A percentile compares a stretch with the other conserved stretches of the same genome.
Conservation (phyloP, 2,113 vertebrate species). For the Alligator sinensis region DNA sequence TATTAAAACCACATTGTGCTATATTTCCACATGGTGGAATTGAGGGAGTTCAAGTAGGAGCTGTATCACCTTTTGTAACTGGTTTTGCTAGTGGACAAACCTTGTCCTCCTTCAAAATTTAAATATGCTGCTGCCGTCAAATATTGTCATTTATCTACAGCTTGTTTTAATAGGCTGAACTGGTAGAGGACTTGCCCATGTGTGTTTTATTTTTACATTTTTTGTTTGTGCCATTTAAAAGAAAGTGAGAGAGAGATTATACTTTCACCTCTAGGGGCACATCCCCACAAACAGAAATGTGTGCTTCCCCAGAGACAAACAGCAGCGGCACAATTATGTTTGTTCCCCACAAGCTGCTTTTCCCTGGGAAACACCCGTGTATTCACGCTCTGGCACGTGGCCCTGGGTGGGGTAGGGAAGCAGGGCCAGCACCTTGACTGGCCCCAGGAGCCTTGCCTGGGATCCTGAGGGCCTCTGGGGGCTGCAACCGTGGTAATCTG, state of each 20-base stretch:
- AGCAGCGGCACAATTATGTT: too few species aligned
- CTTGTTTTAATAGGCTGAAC: not conserved
- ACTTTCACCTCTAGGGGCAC: slow-evolving; percentile 8
- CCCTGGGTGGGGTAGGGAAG: too few species aligned
- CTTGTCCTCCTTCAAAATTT: not conserved
- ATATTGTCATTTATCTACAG: not conserved
- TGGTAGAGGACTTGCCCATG: not conserved
- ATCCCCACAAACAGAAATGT: too few species aligned
- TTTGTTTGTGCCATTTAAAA: not conserved
- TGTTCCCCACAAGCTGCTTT: too few species aligned
- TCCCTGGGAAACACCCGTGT: too few species aligned
- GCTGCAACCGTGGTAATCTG: too few species aligned
- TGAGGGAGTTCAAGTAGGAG: not conserved
- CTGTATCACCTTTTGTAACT: not conserved
- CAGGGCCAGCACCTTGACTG: too few species aligned
- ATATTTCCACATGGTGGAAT: rapidly evolving
- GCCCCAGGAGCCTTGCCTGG: too few species aligned
- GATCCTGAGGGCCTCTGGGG: too few species aligned
- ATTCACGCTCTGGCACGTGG: too few species aligned
- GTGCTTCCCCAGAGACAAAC: too few species aligned
- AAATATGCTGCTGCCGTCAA: not conserved
- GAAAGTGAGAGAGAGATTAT: not conserved
- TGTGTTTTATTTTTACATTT: not conserved
- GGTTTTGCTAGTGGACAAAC: not conserved
- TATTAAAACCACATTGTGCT: not conserved